phyloP scores from a whole-genome alignment of 2,888 invertebrate species.

The Scaptodrosophila latifasciaeformis region DNA sequence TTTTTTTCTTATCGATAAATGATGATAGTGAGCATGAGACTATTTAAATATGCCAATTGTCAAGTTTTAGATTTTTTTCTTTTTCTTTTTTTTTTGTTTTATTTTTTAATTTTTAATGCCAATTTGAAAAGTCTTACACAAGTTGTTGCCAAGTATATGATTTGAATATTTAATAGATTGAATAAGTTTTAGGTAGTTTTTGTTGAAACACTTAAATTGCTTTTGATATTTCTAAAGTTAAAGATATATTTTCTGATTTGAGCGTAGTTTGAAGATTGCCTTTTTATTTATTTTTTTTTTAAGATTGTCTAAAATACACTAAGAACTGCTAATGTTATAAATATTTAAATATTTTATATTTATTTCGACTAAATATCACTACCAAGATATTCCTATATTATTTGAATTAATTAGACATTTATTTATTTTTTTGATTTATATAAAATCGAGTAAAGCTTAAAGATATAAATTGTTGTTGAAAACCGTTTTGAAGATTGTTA shows the following conservation, averaged over 20 bases:
- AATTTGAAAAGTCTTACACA: slow-evolving; percentile 51
- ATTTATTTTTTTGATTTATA: slow-evolving; percentile 29
- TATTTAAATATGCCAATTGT: slow-evolving; percentile 45
- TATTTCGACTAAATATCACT: slow-evolving; percentile 41
- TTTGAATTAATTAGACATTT: slow-evolving; percentile 45
- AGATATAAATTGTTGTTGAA: slow-evolving; percentile 33
- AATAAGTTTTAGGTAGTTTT: background rate
- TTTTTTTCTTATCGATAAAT: background rate
- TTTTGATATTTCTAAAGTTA: background rate
- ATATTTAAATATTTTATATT: slow-evolving; percentile 27
- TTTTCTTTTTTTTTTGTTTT: slow-evolving; percentile 17
- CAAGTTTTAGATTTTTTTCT: no score
- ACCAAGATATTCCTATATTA: slow-evolving; percentile 26
- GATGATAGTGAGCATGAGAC: background rate
- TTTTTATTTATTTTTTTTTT: no score
- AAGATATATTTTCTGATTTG: background rate
- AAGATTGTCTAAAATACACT: no score
- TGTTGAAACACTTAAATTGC: background rate
- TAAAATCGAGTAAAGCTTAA: slow-evolving; percentile 21
- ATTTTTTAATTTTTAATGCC: slow-evolving; percentile 29
- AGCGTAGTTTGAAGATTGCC: slow-evolving; percentile 29
- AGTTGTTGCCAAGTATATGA: slow-evolving; percentile 47
- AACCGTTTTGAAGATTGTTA: slow-evolving; percentile 54
- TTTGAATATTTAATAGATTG: background rate
- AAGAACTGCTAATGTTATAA: no score